Evolutionary conservation across 64 coral and sea anemone genomes (phyloP), one percentile per base, ranked within the genome.

Genomic region (Montipora capricornis): DNA sequence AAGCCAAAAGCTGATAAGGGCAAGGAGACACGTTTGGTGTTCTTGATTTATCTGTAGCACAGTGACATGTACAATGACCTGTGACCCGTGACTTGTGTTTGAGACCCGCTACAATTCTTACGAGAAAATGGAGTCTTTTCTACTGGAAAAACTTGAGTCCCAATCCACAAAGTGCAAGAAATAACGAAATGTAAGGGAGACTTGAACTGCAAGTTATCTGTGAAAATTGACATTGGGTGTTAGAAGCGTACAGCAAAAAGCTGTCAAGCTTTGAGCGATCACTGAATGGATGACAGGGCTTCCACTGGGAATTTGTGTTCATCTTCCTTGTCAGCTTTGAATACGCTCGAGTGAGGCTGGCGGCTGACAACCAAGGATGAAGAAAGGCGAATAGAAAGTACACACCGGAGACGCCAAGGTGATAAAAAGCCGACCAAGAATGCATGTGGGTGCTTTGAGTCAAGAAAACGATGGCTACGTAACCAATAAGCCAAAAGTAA

Each of bases 201-300:
- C 58, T 70, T 4, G 81, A 46, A 20, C 81, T 84, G 15, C 81
- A 84, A 19, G 81, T 67, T 84, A 84, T 84, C 81, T 84, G 57
- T 8, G 81, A 84, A 59, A 84, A 84, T 58, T 84, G 81, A n/a
- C 81, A 84, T 19, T 84, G 81, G 0, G 81, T 67, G 45, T 84
- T 84, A 44, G 66, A 57, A 66, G 81, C 81, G 48, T 84, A 84
- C 12, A 67, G 19, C 4, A 84, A 47, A 84, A 84, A 84, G 81
- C 66, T 70, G 14, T 67, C 66, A 6, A 84, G 66, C 20, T 62
- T 84, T 84, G 81, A 66, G 15, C 81, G 22, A 13, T 84, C 66
- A 84, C 19, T 37, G 19, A 84, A 84, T 17, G 66, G 57, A 59
- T 84, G 81, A 44, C 19, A 14, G 14, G 81, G 24, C 45, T 62